Base-by-base conservation (phyloP, 2,888 invertebrate genomes). In the Drosophila falleni region DNA sequence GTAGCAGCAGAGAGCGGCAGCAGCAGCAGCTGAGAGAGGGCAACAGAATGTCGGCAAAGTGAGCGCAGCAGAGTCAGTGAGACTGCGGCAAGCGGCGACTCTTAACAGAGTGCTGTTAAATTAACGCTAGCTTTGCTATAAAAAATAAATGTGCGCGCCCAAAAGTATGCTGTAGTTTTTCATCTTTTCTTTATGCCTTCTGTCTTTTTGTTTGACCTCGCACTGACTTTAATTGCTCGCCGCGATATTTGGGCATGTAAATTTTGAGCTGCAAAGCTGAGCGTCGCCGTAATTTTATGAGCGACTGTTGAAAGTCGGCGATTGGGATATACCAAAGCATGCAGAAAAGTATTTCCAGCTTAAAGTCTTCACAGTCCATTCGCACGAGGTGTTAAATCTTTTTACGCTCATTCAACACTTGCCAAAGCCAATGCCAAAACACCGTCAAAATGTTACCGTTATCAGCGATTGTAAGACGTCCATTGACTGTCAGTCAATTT, bases 401-500 rank as follows among this genome's bases (percentile, higher is more conserved):
- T 61, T 75, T 54, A 65, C 65, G 41, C 33, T 53, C 49, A 19
- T 42, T 71, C 71, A 47, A 19, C 71, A 54, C 56, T 73, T 54
- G 54, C 42, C 41, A 33, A 51, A 26, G 49, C 56, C 69, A 50
- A 68, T 42, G 70, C 59, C 58, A 44, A 73, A 69, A 29, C 69
- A 35, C 53, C 41, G 54, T 50, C 15, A 16, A 56, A 56, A 54
- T 64, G 80, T 55, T 77, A 77, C 63, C 80, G 71, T 60, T 71
- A 68, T 51, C 55, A 59, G 72, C 59, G 62, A 55, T 67, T 55
- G 74, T 37, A 66, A 69, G 29, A 33, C 67, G 67, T 61, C 78
- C 76, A 69, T 76, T 81, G 76, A 81, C 64, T 85, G 76, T 71
- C 82, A 73, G 88, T 85, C 82, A 82, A 87, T 82, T 82, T 87